Evolutionary conservation across 2,888 invertebrate species (phyloP), one percentile per base, ranked within the genome.

Genomic region (Alloscopus bannaensis): DNA sequence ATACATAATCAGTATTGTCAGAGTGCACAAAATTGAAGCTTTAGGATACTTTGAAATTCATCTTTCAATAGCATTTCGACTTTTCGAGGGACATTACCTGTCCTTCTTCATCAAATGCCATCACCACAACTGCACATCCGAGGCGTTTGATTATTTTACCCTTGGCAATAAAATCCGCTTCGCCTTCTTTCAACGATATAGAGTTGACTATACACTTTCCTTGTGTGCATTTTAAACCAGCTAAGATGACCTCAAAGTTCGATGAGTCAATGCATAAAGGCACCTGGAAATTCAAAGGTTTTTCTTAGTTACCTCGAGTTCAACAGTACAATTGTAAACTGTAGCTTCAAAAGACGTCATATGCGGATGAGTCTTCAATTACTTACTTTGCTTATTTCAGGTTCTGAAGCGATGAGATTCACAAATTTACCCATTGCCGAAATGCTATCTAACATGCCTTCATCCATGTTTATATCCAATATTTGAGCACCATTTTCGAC

Each of bases 61-160:
- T 18, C 28, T 13, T 22, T 40, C 29, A n/a, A 29, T 29, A 29
- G 4, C 29, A 57, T 28, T 40, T 28, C 57, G 6, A 28, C 50
- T 36, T 8, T 16, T 47, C 13, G n/a, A 47, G 6, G 13, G 13
- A 22, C 20, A 24, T 24, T 16, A 89, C 91, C 88, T 91, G 91
- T 59, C 91, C 91, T 26, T 88, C 86, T 86, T 91, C 91, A 87
- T 91, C 91, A 87, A 91, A 91, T 1, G 91, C 91, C 91, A 91
- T 91, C 42, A 91, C 88, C 16, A 91, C 91, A 0, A 90, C 90
- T 18, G 91, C 91, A 1, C 90, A 91, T 20, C 91, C 91, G 86
- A 89, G 90, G 73, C 88, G 87, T 81, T 89, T 89, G 22, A 91
- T 88, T n/a, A 87, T 87, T 64, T 82, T 87, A 3, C 91, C 91